These are phyloP conservation scores for Numenius phaeopus DNA, from an alignment of 2,797 vertebrate species.

Conservation along the genomic window DNA sequence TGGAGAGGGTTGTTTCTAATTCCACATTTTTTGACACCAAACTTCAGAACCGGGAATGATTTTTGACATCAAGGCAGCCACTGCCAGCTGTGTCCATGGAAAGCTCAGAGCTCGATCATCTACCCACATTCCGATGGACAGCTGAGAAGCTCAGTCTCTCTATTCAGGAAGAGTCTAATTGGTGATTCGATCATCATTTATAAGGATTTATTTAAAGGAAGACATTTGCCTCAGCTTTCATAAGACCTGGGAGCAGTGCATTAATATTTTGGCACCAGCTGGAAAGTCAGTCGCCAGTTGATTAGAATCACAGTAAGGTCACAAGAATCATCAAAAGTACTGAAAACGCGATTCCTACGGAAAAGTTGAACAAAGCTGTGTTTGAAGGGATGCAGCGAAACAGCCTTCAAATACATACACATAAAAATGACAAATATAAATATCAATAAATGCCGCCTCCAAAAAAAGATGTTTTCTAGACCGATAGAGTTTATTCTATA, in stretches of 20 bases:
- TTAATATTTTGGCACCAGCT: background rate
- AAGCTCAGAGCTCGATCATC: background rate
- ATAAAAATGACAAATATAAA: background rate
- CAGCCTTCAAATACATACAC: background rate
- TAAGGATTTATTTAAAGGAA: background rate
- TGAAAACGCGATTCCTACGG: rapidly evolving
- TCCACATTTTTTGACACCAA: background rate
- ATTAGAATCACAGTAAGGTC: background rate
- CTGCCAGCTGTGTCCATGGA: background rate
- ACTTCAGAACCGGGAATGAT: background rate
- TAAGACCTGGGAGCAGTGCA: background rate
- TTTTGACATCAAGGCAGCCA: background rate
- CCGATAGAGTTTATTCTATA: background rate
- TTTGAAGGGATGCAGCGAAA: background rate
- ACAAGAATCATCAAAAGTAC: background rate
- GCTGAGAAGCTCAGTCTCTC: background rate
- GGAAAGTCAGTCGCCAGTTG: background rate
- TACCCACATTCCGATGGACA: too few species aligned
- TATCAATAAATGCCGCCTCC: background rate
- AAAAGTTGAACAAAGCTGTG: background rate
- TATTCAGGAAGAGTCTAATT: background rate
- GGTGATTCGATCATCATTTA: background rate
- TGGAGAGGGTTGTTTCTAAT: background rate
- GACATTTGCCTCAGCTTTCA: background rate
- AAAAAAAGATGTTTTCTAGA: background rate